Evolutionary conservation across 2,797 vertebrate species (phyloP).

Genomic region (Dryobates pubescens): DNA sequence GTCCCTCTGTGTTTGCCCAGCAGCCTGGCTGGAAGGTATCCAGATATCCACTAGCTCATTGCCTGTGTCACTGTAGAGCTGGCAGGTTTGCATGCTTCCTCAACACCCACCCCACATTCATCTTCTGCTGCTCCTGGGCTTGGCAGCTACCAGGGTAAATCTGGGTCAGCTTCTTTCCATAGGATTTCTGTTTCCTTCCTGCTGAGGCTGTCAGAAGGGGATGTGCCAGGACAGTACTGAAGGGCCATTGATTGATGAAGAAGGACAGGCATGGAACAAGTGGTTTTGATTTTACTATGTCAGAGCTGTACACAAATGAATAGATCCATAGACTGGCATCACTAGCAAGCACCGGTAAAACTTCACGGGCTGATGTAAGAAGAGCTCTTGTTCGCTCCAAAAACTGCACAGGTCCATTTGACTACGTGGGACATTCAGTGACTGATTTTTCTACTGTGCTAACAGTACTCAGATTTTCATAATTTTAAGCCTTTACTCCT

Average conservation of each 20-base stretch:
- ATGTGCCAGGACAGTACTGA: not conserved
- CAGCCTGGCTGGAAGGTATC: not conserved
- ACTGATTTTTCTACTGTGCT: not conserved
- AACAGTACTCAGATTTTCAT: not conserved
- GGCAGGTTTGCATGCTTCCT: not conserved
- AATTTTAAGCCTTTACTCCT: not conserved
- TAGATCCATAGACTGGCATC: not conserved
- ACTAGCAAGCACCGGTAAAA: not conserved
- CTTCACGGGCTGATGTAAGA: not conserved
- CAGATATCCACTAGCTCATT: not conserved
- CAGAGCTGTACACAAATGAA: not conserved
- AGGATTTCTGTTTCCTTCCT: conserved; percentile 27
- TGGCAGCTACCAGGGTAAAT: conserved; percentile 13
- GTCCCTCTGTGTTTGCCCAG: not conserved
- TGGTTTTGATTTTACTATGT: not conserved
- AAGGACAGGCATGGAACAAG: not conserved
- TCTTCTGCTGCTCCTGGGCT: conserved; percentile 13
- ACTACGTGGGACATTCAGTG: not conserved
- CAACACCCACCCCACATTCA: accelerated
- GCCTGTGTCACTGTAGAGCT: not conserved
- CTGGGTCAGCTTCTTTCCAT: conserved; percentile 40
- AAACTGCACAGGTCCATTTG: not conserved
- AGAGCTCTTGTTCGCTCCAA: not conserved
- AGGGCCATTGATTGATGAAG: not conserved
- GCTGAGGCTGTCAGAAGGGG: not conserved